A percentile compares a stretch with the other conserved stretches of the same genome.
These are phyloP conservation scores for Papilio elwesi DNA, from an alignment of 2,888 invertebrate genomes.

Conservation along the genomic window DNA sequence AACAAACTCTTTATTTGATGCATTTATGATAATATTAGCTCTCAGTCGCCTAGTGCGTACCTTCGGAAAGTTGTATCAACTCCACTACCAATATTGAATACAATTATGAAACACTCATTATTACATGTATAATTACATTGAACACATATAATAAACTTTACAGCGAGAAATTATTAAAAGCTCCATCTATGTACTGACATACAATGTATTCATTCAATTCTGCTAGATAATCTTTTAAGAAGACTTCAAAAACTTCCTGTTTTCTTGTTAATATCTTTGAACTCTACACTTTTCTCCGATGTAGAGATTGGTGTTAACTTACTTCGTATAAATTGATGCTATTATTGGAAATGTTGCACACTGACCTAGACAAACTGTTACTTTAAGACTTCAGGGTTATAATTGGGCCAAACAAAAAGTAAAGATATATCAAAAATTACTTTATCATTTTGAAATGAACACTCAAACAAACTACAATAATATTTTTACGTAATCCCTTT, in stretches of 20 bases:
- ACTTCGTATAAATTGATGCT: background rate
- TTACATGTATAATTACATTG: slow-evolving; percentile 42
- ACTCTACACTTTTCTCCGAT: background rate
- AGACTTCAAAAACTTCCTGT: slow-evolving; percentile 3
- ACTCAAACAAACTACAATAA: background rate
- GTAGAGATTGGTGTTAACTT: background rate
- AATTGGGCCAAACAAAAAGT: background rate
- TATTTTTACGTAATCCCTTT: background rate
- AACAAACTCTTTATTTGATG: slow-evolving; percentile 83
- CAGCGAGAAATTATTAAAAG: slow-evolving; percentile 33
- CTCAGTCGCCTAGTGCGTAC: slow-evolving; percentile 84
- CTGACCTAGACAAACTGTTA: background rate
- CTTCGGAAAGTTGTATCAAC: slow-evolving; percentile 84
- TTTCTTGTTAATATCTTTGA: background rate
- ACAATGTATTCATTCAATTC: slow-evolving; percentile 10
- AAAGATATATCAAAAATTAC: background rate
- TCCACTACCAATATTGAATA: slow-evolving; percentile 55
- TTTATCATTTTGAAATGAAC: background rate
- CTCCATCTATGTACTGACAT: slow-evolving; percentile 27
- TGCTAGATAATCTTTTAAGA: slow-evolving; percentile 9
- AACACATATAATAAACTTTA: slow-evolving; percentile 39
- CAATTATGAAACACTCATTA: slow-evolving; percentile 46
- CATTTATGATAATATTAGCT: slow-evolving; percentile 84
- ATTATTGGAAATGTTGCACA: slow-evolving; percentile 8
- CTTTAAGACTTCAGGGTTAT: background rate